Percentiles rank a stretch among this genome's conserved stretches.
phyloP scores from a whole-genome alignment of 2,888 invertebrate genomes.

The Dysmachus trigonus region DNA sequence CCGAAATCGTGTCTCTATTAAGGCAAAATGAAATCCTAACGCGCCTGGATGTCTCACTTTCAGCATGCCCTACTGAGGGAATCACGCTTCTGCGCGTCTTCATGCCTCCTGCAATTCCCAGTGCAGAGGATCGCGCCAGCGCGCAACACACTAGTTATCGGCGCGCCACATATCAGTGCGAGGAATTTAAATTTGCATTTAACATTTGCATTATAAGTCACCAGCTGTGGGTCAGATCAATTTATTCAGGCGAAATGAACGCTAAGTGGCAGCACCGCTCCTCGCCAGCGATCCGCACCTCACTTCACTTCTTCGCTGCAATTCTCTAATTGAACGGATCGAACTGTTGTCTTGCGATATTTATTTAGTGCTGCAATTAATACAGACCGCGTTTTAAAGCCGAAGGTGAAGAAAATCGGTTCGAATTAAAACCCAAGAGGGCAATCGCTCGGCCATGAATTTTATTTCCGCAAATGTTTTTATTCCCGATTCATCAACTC shows the following conservation, averaged over 20 bases:
- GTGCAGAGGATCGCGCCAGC: neutral
- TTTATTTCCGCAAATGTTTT: neutral
- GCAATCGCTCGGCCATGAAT: neutral
- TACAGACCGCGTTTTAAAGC: neutral
- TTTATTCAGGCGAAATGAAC: constrained; percentile 36
- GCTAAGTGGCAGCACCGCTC: neutral
- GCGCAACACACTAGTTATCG: neutral
- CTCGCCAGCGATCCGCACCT: neutral
- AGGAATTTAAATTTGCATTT: constrained; percentile 43
- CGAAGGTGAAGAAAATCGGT: neutral
- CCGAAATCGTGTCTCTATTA: constrained; percentile 44
- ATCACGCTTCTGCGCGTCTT: constrained; percentile 15
- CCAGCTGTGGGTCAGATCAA: constrained; percentile 45
- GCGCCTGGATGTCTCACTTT: constrained; percentile 45
- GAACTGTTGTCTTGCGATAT: neutral
- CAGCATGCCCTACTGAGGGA: constrained; percentile 29
- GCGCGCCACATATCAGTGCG: constrained; percentile 6
- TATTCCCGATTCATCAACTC: neutral
- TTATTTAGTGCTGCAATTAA: neutral
- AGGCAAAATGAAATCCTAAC: constrained; percentile 40
- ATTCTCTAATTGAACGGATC: constrained; percentile 10
- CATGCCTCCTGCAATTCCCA: neutral
- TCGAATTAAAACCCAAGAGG: neutral
- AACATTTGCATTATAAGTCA: constrained; percentile 35
- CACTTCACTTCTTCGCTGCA: neutral